These are phyloP conservation scores for Lepus americanus DNA, from an alignment of 2,113 vertebrate genomes.

Conservation along the genomic window DNA sequence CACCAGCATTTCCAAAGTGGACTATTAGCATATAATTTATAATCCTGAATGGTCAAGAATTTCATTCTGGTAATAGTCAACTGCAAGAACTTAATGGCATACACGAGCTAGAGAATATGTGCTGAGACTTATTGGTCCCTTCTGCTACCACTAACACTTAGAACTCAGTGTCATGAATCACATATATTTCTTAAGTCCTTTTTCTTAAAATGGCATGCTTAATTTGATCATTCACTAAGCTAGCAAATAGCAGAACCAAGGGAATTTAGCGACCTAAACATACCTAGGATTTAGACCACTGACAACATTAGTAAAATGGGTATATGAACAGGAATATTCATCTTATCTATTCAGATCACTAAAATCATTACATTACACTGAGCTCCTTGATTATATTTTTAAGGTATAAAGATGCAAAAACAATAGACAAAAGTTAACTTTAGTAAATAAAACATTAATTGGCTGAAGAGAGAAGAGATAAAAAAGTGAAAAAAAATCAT, in stretches of 20 bases:
- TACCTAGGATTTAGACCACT: neutral
- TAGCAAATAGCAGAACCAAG: neutral
- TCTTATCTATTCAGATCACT: neutral
- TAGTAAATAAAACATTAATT: neutral
- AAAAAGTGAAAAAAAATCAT: neutral
- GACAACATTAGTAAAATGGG: neutral
- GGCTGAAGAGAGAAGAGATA: neutral
- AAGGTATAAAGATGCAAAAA: neutral
- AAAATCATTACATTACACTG: neutral
- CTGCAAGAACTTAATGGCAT: neutral
- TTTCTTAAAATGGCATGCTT: neutral
- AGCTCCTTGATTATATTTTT: neutral
- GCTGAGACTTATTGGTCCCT: neutral
- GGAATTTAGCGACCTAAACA: neutral
- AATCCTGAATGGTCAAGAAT: neutral
- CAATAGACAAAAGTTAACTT: neutral
- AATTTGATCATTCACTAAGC: neutral
- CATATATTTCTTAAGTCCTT: neutral
- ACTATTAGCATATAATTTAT: neutral
- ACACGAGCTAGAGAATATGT: neutral
- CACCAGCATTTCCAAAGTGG: neutral
- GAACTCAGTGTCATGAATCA: neutral
- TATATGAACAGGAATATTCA: neutral
- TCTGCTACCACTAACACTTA: neutral
- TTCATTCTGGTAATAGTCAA: neutral